Base-by-base conservation (phyloP, 2,113 vertebrate species). In the Nestor notabilis region DNA sequence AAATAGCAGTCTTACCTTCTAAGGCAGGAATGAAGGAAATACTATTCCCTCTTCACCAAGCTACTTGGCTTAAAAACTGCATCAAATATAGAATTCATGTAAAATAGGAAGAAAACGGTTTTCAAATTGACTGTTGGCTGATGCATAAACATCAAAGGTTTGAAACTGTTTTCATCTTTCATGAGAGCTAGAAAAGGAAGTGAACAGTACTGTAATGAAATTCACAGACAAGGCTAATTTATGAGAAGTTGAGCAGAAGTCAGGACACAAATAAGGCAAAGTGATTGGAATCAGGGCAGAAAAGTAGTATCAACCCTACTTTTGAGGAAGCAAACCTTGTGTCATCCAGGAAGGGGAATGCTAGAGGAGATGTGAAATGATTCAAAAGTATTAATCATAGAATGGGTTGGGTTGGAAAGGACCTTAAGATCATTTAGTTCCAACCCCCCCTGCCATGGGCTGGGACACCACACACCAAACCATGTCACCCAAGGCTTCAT, bases 131-230 rank as follows among this genome's bases (percentile, higher is more conserved):
- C 61, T 94, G 50, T 50, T 93, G 70, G 39, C 46, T 74, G n/a
- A 84, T 61, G 72, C 25, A 90, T 53, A 94, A 91, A 96, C 69
- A 92, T 95, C 65, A 97, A 94, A 96, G 80, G 53, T 90, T 87
- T 93, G 69, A 86, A 91, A 55, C 56, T 69, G 53, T 92, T 94
- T 95, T 92, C 86, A 95, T 96, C 69, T 91, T 96, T 72, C 58
- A 29, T 44, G 47, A 89, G 58, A 94, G 63, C 49, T 68, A 79
- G 33, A 90, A 92, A 46, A 96, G 72, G 76, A 95, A 94, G 58
- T 77, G 90, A 87, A 96, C 65, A 84, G 55, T 31, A 76, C 19
- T 24, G 21, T 87, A 97, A 96, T 75, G 52, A 93, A 93, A 97
- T 83, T 89, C 88, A 82, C 35, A 94, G 66, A 93, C 58, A 77